phyloP scores from a whole-genome alignment of 2,888 invertebrate species.

The Parapristionchus giblindavisi region DNA sequence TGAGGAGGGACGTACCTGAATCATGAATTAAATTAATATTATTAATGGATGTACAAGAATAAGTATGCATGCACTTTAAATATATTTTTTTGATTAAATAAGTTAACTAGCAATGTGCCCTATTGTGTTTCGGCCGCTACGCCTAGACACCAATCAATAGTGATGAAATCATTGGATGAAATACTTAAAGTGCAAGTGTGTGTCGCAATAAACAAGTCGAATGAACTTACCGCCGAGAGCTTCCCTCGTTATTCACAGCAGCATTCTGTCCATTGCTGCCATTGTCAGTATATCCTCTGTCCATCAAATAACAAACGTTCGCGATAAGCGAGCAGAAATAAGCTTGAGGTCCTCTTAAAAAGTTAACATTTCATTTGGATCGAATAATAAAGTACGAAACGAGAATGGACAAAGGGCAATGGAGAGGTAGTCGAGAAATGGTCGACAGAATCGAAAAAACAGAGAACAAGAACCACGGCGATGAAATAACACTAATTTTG shows the following conservation, averaged over 20 bases:
- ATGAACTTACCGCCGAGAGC: constrained; percentile 9
- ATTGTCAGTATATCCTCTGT: constrained; percentile 54
- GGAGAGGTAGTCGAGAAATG: not conserved
- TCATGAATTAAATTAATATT: not conserved
- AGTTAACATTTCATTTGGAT: not conserved
- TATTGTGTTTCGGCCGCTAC: no score
- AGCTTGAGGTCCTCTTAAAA: constrained; percentile 31
- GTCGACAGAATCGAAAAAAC: not conserved
- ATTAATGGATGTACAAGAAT: no score
- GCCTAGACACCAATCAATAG: no score
- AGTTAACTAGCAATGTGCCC: not conserved
- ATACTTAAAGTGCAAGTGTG: no score
- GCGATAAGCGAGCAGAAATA: constrained; percentile 23
- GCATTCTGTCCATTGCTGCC: constrained; percentile 57
- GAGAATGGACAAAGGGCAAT: not conserved
- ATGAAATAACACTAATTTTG: not conserved
- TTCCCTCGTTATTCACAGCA: constrained; percentile 46
- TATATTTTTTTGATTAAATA: not conserved
- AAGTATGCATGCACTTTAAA: not conserved
- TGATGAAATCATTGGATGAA: no score
- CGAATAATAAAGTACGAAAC: not conserved
- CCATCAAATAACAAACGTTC: constrained; percentile 55
- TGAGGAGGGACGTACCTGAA: constrained; percentile 63
- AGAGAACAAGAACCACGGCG: not conserved
- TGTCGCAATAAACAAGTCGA: not conserved